These are phyloP conservation scores for Sebastes jordani DNA, from an alignment of 2,797 vertebrate species.

Conservation along the genomic window DNA sequence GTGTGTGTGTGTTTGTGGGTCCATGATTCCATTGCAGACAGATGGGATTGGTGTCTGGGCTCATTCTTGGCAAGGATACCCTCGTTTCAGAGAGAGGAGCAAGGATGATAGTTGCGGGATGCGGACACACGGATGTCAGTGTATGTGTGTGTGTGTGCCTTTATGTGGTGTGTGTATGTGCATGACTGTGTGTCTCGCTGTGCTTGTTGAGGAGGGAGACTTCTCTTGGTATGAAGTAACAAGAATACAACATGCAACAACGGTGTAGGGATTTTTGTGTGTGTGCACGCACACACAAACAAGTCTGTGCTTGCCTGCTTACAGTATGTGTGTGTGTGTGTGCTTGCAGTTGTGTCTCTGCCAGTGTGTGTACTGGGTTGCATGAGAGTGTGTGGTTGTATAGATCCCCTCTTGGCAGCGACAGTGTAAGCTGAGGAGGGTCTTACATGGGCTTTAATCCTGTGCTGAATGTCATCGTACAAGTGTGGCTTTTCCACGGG, in stretches of 20 bases:
- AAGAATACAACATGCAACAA: conserved; percentile 25
- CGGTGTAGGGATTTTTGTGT: conserved; percentile 4
- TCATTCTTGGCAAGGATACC: conserved; percentile 44
- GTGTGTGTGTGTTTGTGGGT: neutral
- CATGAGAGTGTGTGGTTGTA: conserved; percentile 71
- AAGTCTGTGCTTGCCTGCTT: conserved; percentile 19
- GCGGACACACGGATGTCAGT: conserved; percentile 19
- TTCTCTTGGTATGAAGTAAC: conserved; percentile 11
- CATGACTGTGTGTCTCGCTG: neutral
- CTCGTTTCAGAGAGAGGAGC: conserved; percentile 35
- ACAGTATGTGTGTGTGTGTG: conserved; percentile 26
- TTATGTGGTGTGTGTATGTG: neutral
- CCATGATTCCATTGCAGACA: conserved; percentile 32
- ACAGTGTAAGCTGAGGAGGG: conserved; percentile 86
- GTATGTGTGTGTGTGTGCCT: conserved; percentile 1
- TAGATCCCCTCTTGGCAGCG: conserved; percentile 81
- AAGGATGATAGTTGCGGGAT: conserved; percentile 29
- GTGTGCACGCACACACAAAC: neutral
- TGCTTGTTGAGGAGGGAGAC: conserved; percentile 13
- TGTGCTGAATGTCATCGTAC: conserved; percentile 87
- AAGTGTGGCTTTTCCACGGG: conserved; percentile 84
- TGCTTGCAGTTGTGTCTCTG: conserved; percentile 14
- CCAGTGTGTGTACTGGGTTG: conserved; percentile 56
- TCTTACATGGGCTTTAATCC: conserved; percentile 88
- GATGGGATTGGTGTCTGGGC: conserved; percentile 51